A percentile compares a stretch with the other conserved stretches of the same genome.
Conservation (phyloP, 2,113 vertebrate genomes). For the Orycteropus afer region DNA sequence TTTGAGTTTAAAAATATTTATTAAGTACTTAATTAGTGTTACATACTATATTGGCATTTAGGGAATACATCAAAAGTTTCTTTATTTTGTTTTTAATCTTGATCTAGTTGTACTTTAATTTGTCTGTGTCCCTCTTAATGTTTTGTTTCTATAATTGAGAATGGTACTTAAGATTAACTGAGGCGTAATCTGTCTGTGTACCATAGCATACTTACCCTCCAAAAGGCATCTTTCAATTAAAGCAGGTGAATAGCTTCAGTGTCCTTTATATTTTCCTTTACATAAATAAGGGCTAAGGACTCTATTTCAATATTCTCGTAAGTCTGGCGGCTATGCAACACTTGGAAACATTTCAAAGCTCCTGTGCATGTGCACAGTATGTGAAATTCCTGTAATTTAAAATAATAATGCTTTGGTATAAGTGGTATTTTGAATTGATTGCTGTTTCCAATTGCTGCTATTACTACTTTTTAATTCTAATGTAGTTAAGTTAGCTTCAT, state of each 20-base stretch:
- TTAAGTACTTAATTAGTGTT: neutral
- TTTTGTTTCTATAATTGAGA: neutral
- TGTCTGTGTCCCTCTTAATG: neutral
- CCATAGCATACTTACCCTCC: neutral
- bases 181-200: neutral
- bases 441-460: neutral
- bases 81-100: constrained; percentile 4
- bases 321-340: neutral
- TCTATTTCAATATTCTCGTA: neutral
- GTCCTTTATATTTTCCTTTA: neutral
- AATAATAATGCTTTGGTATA: neutral
- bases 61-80: neutral
- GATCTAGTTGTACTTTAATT: neutral
- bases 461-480: constrained; percentile 15
- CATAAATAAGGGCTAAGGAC: neutral
- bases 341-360: neutral
- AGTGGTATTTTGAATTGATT: neutral
- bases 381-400: neutral
- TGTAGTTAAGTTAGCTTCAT: neutral
- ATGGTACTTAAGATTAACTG: neutral
- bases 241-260: neutral
- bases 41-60: neutral
- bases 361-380: neutral
- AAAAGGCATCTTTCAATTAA: constrained; percentile 29
- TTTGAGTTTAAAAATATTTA: neutral